Conservation (phyloP, 2,888 invertebrate genomes). For the Lochmaea crataegi region DNA sequence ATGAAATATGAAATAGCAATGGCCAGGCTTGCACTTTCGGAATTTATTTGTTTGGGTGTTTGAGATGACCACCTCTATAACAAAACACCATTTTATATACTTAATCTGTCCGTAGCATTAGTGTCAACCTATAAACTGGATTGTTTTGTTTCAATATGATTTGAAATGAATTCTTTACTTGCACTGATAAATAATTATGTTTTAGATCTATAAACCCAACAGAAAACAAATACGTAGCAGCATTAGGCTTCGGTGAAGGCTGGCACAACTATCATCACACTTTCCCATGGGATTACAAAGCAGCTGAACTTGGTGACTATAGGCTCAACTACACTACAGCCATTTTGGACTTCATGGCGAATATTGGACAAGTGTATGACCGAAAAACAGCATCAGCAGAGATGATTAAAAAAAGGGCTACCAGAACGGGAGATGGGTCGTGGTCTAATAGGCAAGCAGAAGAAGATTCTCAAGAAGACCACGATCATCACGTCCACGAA, state of each 20-base stretch:
- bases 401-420: slow-evolving; percentile 77
- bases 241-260: slow-evolving; percentile 84
- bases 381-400: slow-evolving; percentile 79
- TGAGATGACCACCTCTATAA: no score
- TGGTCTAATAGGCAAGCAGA: slow-evolving; percentile 32
- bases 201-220: slow-evolving; percentile 79
- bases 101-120: no score
- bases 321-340: slow-evolving; percentile 57
- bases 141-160: no score
- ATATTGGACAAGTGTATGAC: slow-evolving; percentile 84
- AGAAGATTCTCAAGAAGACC: slow-evolving; percentile 58
- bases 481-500: slow-evolving; percentile 64
- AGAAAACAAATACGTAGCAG: slow-evolving; percentile 80
- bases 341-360: slow-evolving; percentile 59
- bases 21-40: no score
- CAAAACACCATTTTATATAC: no score
- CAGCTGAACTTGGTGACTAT: slow-evolving; percentile 80
- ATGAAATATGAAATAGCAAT: no score
- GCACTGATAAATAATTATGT: slow-evolving; percentile 10
- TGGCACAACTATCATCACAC: slow-evolving; percentile 97
- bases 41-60: no score
- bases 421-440: slow-evolving; percentile 48
- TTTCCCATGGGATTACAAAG: slow-evolving; percentile 94
- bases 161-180: neutral
- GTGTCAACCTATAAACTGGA: no score